These are phyloP conservation scores for Eumerus sabulonum DNA, from an alignment of 2,888 invertebrate genomes.

Conservation along the genomic window DNA sequence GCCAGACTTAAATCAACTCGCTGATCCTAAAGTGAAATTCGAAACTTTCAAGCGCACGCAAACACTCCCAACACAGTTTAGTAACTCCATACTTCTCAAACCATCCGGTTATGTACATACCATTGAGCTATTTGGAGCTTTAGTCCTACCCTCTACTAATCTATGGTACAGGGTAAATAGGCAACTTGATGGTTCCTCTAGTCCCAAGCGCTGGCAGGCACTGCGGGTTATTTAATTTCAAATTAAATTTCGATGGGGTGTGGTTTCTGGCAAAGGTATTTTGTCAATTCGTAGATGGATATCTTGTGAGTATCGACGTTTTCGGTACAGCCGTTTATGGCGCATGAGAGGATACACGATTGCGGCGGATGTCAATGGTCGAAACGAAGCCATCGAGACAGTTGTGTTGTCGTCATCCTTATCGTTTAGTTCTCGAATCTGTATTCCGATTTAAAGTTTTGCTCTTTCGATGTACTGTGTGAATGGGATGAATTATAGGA, in stretches of 20 bases:
- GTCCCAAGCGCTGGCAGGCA: conserved; percentile 7
- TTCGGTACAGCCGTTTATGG: conserved; percentile 4
- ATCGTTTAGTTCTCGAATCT: conserved; percentile 15
- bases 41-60: conserved; percentile 49
- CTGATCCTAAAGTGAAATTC: conserved; percentile 43
- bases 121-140: too few species aligned
- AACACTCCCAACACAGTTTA: conserved; percentile 33
- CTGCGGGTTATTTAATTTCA: conserved; percentile 37
- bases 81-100: neutral
- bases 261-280: conserved; percentile 19
- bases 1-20: conserved; percentile 29
- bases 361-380: conserved; percentile 22
- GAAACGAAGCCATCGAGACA: conserved; percentile 25
- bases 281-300: conserved; percentile 36
- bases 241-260: conserved; percentile 30
- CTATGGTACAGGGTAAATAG: too few species aligned
- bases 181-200: neutral
- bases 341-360: neutral
- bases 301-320: conserved; percentile 41
- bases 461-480: neutral
- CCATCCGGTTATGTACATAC: neutral
- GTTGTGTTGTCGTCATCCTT: conserved; percentile 14
- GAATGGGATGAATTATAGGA: too few species aligned
- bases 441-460: conserved; percentile 34
- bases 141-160: too few species aligned